Evolutionary conservation across 2,797 vertebrate genomes (phyloP), one percentile per base, ranked within the genome.

Genomic region (Karalla daura): DNA sequence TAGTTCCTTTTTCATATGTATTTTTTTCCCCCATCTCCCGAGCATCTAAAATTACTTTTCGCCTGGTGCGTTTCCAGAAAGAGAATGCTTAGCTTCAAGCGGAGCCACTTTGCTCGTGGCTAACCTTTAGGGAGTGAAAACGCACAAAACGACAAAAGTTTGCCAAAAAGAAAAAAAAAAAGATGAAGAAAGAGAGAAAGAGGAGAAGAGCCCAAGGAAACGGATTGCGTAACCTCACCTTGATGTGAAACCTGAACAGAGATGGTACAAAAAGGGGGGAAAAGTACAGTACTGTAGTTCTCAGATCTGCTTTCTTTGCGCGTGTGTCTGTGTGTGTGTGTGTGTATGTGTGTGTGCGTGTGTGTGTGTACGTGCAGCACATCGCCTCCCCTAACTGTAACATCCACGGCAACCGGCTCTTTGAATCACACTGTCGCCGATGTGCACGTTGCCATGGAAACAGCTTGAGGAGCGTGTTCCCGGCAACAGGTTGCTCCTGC

Each of bases 121-220:
- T 47, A 54, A 76, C 78, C 86, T 79, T 75, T 12, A 74, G 84
- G 90, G 77, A 72, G 74, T 56, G 60, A 68, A 77, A 83, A 70
- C 13, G 49, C 64, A 60, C 46, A 23, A 55, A 69, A n/a, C n/a
- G n/a, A n/a, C n/a, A 52, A 63, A 77, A 63, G 73, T 79, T 84
- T 80, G 61, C 69, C 58, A 66, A 67, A 63, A 76, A 76, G 80
- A 62, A 52, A 44, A 81, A 60, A 78, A 61, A 58, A 39, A 43
- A 47, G 40, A 32, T 61, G 61, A 46, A 68, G 43, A 76, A 49
- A 70, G 71, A n/a, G n/a, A n/a, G n/a, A n/a, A n/a, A n/a, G n/a
- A n/a, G n/a, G n/a, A n/a, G 65, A 62, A 70, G 15, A 30, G 83
- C 74, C 76, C 11, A 0, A 54, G 79, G 78, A 70, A 58, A 83